Evolutionary conservation across 2,113 vertebrate species (phyloP), one percentile per base, ranked within the genome.

Genomic region (Ariopsis seemanni): DNA sequence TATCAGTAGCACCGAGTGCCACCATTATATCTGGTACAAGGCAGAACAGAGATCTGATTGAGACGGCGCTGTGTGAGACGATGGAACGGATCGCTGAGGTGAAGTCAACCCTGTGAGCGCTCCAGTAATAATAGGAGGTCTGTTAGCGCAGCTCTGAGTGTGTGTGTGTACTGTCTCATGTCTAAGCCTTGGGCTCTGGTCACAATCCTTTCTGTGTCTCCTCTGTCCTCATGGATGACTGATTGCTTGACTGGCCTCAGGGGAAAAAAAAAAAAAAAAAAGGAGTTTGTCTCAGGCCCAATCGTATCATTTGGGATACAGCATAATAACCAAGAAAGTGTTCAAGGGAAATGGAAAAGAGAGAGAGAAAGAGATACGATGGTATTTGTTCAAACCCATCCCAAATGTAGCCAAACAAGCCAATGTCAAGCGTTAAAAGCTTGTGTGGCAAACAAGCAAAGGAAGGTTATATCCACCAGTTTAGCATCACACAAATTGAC

Each of bases 131-230:
- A 89, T 89, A 86, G 83, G 55, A 71, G 80, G 85, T 82, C 72
- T 89, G 81, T 89, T 89, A 74, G 81, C 14, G 34, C 60, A 53
- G 72, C 85, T 89, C 50, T 71, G 52, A 57, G 83, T 9, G 30
- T 30, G 55, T 2, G 48, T 77, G 42, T 74, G 62, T 50, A 82
- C 79, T 60, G 85, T 84, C 88, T 72, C 82, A 74, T 87, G 88
- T 84, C 88, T 80, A 80, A 80, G 85, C 88, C 85, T 77, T 79
- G 63, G 77, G 88, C 55, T 83, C 55, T 71, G 74, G n/a, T 67
- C 69, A 89, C 82, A 89, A 89, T 87, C 85, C 63, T 74, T 78
- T 71, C 85, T 67, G 84, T 87, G 88, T 89, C 60, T 86, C 18
- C 62, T 52, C 42, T n/a, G 63, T 52, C 52, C 74, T 63, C 30